Base-by-base conservation (phyloP, 2,113 vertebrate genomes). In the Craseonycteris thonglongyai region DNA sequence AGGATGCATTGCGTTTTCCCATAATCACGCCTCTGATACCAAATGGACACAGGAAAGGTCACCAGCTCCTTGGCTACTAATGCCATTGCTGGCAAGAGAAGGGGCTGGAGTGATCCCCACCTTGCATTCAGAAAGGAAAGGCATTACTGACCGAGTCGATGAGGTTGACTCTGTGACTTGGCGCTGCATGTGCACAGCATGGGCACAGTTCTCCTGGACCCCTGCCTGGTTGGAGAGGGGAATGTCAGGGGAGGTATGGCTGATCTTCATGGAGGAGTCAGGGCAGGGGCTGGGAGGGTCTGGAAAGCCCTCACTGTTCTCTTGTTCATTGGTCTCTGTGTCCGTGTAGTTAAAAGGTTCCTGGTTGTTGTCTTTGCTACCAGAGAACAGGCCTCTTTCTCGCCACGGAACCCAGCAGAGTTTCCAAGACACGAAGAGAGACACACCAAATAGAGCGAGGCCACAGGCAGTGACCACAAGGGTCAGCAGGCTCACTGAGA, bases 351-450 rank as follows among this genome's bases (percentile, higher is more conserved):
- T 99, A 75, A 99, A 97, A 90, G 99, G 99, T 74, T 99, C 99
- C 88, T 99, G 98, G 96, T 99, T 99, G 97, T 98, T 98, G 95
- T 99, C 99, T 98, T 99, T 99, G 98, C 75, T 98, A 65, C 98
- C 98, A 83, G 99, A 99, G 0, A 98, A 98, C 75, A 99, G 96
- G 38, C 98, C 98, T 80, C 99, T 98, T 97, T 99, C 99, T 96
- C 99, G 98, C 99, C 99, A 99, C 63, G 99, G 99, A 98, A 99
- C 99, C 99, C 99, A 99, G 97, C 99, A 99, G 95, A 99, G 99
- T 97, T 99, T 99, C 99, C 99, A 99, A 93, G 99, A 99, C 40
- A 99, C 99, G 63, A 99, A 99, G 63, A 99, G 99, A 83, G 99
- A 99, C 42, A 99, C 99, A 0, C 99, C 99, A 65, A 99, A 99